These are phyloP conservation scores for Helleia helle DNA, from an alignment of 2,888 invertebrate genomes.

Conservation along the genomic window DNA sequence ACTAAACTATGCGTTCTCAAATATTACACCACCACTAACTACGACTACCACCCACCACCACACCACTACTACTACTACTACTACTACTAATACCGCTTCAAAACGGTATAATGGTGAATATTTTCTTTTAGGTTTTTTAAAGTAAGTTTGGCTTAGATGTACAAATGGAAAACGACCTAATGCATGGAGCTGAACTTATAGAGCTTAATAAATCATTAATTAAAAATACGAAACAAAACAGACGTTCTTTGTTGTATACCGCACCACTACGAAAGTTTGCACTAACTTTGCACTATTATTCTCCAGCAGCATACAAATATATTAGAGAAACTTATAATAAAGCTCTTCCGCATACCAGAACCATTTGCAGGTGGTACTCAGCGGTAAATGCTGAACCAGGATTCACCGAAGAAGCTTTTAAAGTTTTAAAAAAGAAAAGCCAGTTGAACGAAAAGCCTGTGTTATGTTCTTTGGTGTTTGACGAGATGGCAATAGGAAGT, in stretches of 20 bases:
- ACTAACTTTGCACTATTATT: no score
- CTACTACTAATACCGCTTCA: no score
- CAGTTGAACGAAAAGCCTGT: not conserved
- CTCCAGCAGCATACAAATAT: constrained; percentile 16
- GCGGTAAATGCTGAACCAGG: constrained; percentile 2
- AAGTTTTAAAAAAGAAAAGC: not conserved
- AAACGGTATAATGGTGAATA: no score
- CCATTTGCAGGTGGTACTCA: not conserved
- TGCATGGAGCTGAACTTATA: not conserved
- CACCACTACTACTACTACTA: no score
- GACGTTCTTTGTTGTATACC: not conserved
- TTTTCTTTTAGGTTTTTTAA: no score
- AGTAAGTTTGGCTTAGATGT: no score
- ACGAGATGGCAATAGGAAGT: not conserved
- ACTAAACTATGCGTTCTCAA: no score
- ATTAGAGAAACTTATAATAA: constrained; percentile 14
- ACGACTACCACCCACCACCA: no score
- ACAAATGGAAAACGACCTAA: not conserved
- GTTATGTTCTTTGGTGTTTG: not conserved
- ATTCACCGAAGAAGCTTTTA: not conserved
- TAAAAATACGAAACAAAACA: not conserved
- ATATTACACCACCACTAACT: no score
- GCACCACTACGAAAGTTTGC: constrained; percentile 5
- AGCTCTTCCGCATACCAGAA: constrained; percentile 9
- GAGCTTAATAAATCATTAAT: no score